phyloP scores from a whole-genome alignment of 2,888 invertebrate species.

The Bombyx huttoni region DNA sequence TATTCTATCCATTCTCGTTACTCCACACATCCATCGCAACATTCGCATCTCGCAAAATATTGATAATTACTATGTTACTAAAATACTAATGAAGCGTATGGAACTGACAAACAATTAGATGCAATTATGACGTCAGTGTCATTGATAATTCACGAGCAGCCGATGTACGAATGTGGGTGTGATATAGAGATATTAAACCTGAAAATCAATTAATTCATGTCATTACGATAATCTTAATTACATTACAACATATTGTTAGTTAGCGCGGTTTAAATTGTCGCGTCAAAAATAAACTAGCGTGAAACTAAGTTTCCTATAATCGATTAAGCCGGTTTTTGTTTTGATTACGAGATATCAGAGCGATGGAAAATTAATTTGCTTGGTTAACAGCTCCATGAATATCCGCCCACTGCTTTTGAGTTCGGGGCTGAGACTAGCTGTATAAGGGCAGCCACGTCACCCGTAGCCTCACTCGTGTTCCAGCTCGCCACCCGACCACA shows the following conservation, averaged over 20 bases:
- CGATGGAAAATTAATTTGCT: neutral
- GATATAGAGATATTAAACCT: neutral
- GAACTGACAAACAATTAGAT: neutral
- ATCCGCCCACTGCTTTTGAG: slow-evolving; percentile 44
- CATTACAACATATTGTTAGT: no score
- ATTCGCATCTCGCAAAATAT: no score
- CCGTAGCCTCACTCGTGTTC: slow-evolving; percentile 43
- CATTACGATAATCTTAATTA: no score
- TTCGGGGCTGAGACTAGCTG: slow-evolving; percentile 27
- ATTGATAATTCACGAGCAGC: neutral
- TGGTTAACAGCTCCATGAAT: slow-evolving; percentile 20
- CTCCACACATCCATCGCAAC: no score
- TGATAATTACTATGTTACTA: no score
- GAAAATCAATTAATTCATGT: neutral
- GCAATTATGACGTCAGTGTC: neutral
- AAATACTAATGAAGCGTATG: no score
- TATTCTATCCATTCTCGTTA: no score
- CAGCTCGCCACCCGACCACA: slow-evolving; percentile 45
- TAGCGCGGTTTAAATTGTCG: no score
- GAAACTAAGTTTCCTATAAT: no score
- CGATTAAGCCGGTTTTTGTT: no score
- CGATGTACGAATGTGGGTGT: neutral
- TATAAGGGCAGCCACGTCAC: slow-evolving; percentile 49
- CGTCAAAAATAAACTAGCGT: no score
- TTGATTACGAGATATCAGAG: no score